Conservation (phyloP, 1,140 invertebrate species). For the Pogonomyrmex californicus region DNA sequence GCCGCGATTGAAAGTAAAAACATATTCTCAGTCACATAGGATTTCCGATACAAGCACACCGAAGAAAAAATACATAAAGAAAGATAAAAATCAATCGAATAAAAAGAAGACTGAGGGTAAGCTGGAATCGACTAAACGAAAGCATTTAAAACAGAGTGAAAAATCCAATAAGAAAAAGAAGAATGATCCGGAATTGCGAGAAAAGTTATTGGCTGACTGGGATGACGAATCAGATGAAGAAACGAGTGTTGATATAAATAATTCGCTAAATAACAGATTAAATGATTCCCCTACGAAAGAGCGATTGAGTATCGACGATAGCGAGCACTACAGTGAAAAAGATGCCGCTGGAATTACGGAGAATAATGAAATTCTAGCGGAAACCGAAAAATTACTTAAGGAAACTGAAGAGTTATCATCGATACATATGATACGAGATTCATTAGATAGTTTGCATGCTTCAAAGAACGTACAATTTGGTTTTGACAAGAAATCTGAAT, state of each 20-base stretch:
- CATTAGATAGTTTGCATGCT: conserved; percentile 22
- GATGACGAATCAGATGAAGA: conserved; percentile 82
- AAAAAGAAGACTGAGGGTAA: conserved; percentile 75
- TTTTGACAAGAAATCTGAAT: conserved; percentile 51
- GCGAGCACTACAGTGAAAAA: conserved; percentile 57
- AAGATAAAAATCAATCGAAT: conserved; percentile 78
- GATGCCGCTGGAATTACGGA: conserved; percentile 53
- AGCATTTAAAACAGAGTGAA: conserved; percentile 78
- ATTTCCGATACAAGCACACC: conserved; percentile 80
- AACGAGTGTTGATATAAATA: conserved; percentile 65
- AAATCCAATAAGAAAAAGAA: conserved; percentile 84
- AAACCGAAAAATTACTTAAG: conserved; percentile 81
- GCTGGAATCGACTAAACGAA: conserved; percentile 79
- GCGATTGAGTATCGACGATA: conserved; percentile 57
- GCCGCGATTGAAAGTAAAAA: conserved; percentile 71
- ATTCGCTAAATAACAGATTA: conserved; percentile 48
- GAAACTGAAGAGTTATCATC: conserved; percentile 79
- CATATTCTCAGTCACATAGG: conserved; percentile 72
- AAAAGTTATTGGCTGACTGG: conserved; percentile 86
- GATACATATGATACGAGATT: conserved; percentile 56
- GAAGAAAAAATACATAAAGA: conserved; percentile 85
- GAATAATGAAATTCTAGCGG: conserved; percentile 73
- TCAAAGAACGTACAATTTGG: conserved; percentile 41
- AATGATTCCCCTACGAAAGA: conserved; percentile 33
- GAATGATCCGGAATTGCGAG: conserved; percentile 82